Evolutionary conservation across 2,113 vertebrate species (phyloP), one percentile per base, ranked within the genome.

Genomic region (Halcyon malimbica): DNA sequence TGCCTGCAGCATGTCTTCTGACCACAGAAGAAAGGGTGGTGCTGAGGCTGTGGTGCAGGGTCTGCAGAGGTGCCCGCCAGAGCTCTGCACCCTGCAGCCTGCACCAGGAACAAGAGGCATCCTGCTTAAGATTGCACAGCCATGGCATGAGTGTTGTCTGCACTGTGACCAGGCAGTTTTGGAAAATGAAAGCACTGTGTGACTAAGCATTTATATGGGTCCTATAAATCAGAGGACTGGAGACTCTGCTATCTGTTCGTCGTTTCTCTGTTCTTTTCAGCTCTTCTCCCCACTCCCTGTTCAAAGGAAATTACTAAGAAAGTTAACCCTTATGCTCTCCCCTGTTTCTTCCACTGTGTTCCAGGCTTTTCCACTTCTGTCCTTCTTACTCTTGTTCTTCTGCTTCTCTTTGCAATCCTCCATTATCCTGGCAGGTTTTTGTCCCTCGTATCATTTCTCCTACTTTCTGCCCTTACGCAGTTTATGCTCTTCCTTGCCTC

Each of bases 31-130:
- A 28, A 53, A n/a, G 44, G 23, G 31, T 41, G 35, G 14, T 76
- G 54, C 70, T n/a, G 53, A 21, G 21, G 15, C 26, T 4, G 28
- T 31, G 35, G 44, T 26, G 31, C 20, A 1, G 1, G 28, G 4
- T 28, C 15, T 19, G 33, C 9, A 3, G 54, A 44, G 20, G 16
- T 2, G 2, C 13, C 46, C 2, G 0, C 4, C 0, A 1, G 74
- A 31, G 29, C 9, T 20, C 65, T 39, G 57, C 37, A 13, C 13
- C 28, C 50, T 13, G 57, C 37, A 13, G 11, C 28, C 50, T 13
- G 17, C 5, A 4, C 29, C 13, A 9, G 39, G 60, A 48, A 23
- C 0, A 0, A 21, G 64, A 48, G 16, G 28, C 28, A 35, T 74
- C 63, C 71, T 77, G 41, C 29, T 4, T 6, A 28, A 62, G 29